These are phyloP conservation scores for Eumacrocentrus americanus DNA, from an alignment of 2,888 invertebrate genomes.

Conservation along the genomic window DNA sequence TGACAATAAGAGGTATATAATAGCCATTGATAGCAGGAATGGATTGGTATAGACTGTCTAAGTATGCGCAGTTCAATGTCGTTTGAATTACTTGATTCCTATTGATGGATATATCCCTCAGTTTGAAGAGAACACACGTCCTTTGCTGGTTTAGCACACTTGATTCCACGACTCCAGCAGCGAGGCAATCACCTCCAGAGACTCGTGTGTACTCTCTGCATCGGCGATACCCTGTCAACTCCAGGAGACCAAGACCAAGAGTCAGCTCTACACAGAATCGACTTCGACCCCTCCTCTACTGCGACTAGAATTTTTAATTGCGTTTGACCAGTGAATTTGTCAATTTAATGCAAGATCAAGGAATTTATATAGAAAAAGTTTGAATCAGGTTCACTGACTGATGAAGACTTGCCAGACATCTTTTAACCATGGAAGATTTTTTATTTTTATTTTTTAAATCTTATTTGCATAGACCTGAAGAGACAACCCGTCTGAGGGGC, in stretches of 20 bases:
- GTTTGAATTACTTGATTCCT: background rate
- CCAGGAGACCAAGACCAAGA: slow-evolving; percentile 37
- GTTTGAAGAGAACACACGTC: slow-evolving; percentile 6
- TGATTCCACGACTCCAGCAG: slow-evolving; percentile 12
- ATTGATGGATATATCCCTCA: background rate
- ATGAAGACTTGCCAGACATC: too few species aligned
- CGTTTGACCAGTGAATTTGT: slow-evolving; percentile 35
- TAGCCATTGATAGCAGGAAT: too few species aligned
- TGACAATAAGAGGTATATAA: too few species aligned
- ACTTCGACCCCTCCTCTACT: slow-evolving; percentile 27
- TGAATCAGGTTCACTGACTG: too few species aligned
- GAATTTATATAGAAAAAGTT: background rate
- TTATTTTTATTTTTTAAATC: too few species aligned
- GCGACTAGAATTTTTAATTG: slow-evolving; percentile 36
- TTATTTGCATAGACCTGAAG: too few species aligned
- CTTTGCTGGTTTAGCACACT: slow-evolving; percentile 26
- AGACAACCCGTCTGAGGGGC: too few species aligned
- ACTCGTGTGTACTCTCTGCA: slow-evolving; percentile 29
- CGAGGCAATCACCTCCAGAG: slow-evolving; percentile 19
- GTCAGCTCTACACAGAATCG: slow-evolving; percentile 32
- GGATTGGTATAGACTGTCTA: too few species aligned
- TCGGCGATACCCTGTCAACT: slow-evolving; percentile 38
- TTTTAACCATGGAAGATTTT: too few species aligned
- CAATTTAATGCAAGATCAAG: slow-evolving; percentile 3
- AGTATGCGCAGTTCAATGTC: too few species aligned